These are phyloP conservation scores for Athalia circularis DNA, from an alignment of 2,888 invertebrate genomes.

Conservation along the genomic window DNA sequence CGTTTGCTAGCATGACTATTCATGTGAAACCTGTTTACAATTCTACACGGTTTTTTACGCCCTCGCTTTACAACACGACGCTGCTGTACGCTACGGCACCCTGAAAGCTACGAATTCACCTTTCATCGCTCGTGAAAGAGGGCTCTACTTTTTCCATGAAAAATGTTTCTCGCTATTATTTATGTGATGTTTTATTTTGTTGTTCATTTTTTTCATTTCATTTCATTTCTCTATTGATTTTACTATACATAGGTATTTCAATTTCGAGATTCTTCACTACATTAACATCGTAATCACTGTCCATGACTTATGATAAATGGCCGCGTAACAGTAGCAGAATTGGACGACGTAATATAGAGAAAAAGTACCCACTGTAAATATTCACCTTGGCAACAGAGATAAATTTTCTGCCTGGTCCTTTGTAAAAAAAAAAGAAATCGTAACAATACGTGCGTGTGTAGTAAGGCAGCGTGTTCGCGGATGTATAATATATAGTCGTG, in stretches of 20 bases:
- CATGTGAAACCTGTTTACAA: conserved; percentile 30
- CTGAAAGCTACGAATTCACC: not conserved
- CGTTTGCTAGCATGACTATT: conserved; percentile 35
- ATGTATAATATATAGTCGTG: conserved; percentile 8
- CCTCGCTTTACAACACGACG: not conserved
- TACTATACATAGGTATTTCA: too few species aligned
- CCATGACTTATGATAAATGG: not conserved
- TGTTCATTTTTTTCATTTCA: too few species aligned
- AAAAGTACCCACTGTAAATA: conserved; percentile 1
- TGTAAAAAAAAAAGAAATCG: not conserved
- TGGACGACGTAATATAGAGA: not conserved
- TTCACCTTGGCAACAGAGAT: not conserved
- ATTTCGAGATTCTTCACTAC: too few species aligned
- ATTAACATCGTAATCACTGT: not conserved
- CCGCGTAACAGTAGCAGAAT: not conserved
- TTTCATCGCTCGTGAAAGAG: conserved; percentile 1
- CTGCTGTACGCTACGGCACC: too few species aligned
- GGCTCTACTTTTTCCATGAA: not conserved
- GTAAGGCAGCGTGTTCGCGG: not conserved
- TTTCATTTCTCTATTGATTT: too few species aligned
- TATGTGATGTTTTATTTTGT: too few species aligned
- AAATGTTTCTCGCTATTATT: too few species aligned
- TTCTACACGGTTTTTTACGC: conserved; percentile 29
- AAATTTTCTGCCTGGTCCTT: not conserved
- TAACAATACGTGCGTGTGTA: conserved; percentile 1